A percentile compares a stretch with the other conserved stretches of the same genome.
These are phyloP conservation scores for Watsonalla cultraria DNA, from an alignment of 2,888 invertebrate species.

Conservation along the genomic window DNA sequence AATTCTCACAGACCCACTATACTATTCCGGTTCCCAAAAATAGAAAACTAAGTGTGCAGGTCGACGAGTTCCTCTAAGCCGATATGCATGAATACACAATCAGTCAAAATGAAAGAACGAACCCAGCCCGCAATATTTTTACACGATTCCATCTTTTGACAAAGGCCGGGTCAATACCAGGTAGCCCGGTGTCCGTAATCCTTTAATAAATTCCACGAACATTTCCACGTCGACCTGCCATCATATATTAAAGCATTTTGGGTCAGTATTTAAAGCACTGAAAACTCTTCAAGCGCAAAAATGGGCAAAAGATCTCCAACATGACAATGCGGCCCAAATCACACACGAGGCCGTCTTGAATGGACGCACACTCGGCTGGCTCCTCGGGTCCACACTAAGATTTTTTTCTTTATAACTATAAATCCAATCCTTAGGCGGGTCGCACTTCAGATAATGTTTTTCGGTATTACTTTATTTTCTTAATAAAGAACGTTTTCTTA, in stretches of 20 bases:
- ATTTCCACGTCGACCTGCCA: not conserved
- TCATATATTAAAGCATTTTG: not conserved
- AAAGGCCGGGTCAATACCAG: not conserved
- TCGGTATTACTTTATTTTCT: no score
- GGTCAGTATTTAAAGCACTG: not conserved
- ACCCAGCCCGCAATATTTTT: not conserved
- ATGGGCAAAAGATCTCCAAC: conserved; percentile 26
- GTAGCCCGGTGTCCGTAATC: not conserved
- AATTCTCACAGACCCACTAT: no score
- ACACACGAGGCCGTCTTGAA: conserved; percentile 36
- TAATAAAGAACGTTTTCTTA: no score
- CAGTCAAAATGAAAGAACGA: not conserved
- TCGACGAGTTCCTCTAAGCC: not conserved
- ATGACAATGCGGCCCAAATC: conserved; percentile 42
- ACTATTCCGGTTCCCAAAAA: not conserved
- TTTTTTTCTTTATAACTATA: conserved; percentile 36
- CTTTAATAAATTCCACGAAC: not conserved
- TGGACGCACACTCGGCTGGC: conserved; percentile 35
- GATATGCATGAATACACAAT: not conserved
- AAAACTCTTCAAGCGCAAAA: not conserved
- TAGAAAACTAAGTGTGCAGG: not conserved
- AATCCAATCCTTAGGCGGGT: conserved; percentile 17
- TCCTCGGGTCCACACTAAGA: conserved; percentile 34
- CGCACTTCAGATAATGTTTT: no score
- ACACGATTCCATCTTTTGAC: not conserved